Evolutionary conservation across 2,113 vertebrate genomes (phyloP).

Genomic region (Bagarius yarrelli): DNA sequence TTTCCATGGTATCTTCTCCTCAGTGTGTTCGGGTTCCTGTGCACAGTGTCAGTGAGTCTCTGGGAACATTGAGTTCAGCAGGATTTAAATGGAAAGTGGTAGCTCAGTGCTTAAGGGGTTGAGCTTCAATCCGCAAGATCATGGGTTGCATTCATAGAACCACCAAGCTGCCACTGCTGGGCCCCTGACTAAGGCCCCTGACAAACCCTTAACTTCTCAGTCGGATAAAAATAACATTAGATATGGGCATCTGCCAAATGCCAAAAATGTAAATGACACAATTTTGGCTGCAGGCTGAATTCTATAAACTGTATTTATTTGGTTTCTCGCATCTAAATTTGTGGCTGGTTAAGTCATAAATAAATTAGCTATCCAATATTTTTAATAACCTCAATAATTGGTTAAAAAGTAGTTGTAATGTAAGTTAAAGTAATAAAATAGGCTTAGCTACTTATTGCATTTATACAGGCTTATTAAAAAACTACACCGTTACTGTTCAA

Average conservation of each 20-base stretch:
- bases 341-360: background rate
- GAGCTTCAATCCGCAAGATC: too few species aligned
- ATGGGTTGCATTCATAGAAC: too few species aligned
- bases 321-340: background rate
- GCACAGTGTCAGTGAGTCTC: background rate
- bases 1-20: background rate
- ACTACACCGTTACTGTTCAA: too few species aligned
- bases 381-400: background rate
- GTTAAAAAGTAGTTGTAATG: background rate
- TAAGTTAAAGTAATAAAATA: background rate
- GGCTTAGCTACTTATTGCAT: background rate
- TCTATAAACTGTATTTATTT: background rate
- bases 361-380: background rate
- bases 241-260: too few species aligned
- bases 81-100: too few species aligned
- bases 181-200: too few species aligned
- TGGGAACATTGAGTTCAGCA: too few species aligned
- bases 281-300: background rate
- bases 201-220: too few species aligned
- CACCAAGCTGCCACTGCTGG: too few species aligned
- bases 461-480: background rate
- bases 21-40: background rate
- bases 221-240: too few species aligned
- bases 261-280: too few species aligned
- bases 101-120: too few species aligned